Base-by-base conservation (phyloP, 1,140 invertebrate species). In the Arctopsyche grandis region DNA sequence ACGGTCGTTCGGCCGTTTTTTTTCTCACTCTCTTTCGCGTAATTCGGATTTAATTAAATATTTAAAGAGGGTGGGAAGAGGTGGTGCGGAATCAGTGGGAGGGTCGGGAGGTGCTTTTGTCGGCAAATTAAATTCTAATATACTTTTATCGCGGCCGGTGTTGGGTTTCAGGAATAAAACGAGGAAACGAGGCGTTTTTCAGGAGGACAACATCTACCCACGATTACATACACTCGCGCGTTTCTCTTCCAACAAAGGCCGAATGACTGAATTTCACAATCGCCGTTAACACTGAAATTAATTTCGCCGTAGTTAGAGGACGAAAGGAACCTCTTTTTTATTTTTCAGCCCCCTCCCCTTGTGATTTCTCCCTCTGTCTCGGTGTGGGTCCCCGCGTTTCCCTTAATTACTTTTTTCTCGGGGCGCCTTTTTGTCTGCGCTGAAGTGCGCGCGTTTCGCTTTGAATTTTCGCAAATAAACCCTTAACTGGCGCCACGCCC, bases 1-100 rank as follows among this genome's bases (percentile, higher is more conserved):
- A 10, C 10, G 29, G 29, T 38, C 29, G 29, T 38, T 38, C 29
- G 29, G 29, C 29, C 29, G 29, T 38, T 38, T 38, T n/a, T 69
- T 69, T 69, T 43, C 26, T 69, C 66, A 24, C 38, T 38, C 38
- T 14, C 66, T 16, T 22, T 69, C 12, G 16, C 77, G 24, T 66
- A 80, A 81, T 81, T 81, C 71, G 74, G 74, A 78, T 81, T 81
- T 81, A 81, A 80, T 81, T 81, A 74, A 81, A 81, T 78, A 69
- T 75, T 74, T 56, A 73, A 63, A 74, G 73, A 4, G 58, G 58
- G n/a, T 16, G 7, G 52, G 52, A 16, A 46, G 44, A 5, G 9
- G 9, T 69, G n/a, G 21, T 73, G 16, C n/a, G 69, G 12, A n/a
- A 9, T 43, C 22, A 69, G 12, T 22, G 21, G 12, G 21, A 12